Base-by-base conservation (phyloP, 2,888 invertebrate species). In the Apamea epomidion region DNA sequence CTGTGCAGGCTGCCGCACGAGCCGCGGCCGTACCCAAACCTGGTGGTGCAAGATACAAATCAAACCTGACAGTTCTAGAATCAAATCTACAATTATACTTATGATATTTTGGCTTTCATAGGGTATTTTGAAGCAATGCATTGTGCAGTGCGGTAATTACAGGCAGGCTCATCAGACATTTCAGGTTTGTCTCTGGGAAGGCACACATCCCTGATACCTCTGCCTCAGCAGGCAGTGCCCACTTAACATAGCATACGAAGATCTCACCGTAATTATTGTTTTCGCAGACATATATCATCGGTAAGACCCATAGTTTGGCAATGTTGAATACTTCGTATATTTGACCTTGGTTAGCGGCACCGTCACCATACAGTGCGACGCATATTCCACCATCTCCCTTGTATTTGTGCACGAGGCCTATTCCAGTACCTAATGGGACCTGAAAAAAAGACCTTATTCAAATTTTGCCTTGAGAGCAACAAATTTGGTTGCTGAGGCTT, bases 291-390 rank as follows among this genome's bases (percentile, higher is more conserved):
- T 16, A 81, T 2, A 64, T 18, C 16, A 37, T 8, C 2, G 81
- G 81, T 29, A 81, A 58, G 7, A 0, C 0, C 81, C 83, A 81
- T 64, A 81, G 77, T 37, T 83, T 81, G 25, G 69, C 54, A 0
- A 81, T 58, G 62, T 81, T 81, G 69, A 48, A 77, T 29, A 69
- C n/a, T 78, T 81, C 81, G n/a, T 5, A 64, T 18, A 70, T 1
- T 54, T 81, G 81, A 29, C 81, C 81, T 64, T 81, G 81, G 16
- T 81, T 81, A 25, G 78, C 54, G n/a, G 81, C 81, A 48, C 81
- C 81, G 25, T 81, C 81, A 16, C 81, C 81, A 65, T 83, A 81
- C 48, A 81, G 1, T 21, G 37, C 21, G 37, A 58, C 70, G 29
- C 54, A 14, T n/a, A 83, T 3, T 48, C 54, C 81, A 42, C 48